Base-by-base conservation (phyloP, 2,888 invertebrate species). In the Erannis defoliaria region DNA sequence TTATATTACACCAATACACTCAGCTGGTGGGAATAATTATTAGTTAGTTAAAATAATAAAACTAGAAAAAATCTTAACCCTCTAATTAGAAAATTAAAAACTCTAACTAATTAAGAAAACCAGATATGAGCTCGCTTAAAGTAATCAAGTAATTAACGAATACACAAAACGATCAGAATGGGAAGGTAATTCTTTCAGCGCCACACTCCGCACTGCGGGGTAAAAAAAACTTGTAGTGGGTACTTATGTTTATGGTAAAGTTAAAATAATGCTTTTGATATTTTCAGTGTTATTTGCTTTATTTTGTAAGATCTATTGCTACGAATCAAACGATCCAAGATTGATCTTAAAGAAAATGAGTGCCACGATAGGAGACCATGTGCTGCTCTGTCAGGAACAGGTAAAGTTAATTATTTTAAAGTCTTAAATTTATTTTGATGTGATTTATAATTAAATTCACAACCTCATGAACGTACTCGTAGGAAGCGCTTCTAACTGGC, bases 251-350 rank as follows among this genome's bases (percentile, higher is more conserved):
- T n/a, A n/a, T n/a, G n/a, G n/a, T n/a, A n/a, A n/a, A n/a, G n/a
- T n/a, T n/a, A n/a, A 10, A 37, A 38, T 18, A 18, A 51, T 56
- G 49, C 16, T 40, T 55, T 40, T 40, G 5, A 56, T 40, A 16
- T 8, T 1, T 12, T 1, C 48, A 18, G 14, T 48, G 12, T 3
- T 40, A 1, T 31, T 48, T 38, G 12, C 10, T 21, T 18, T 57
- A 35, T 5, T 43, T 14, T 16, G 5, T 21, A 35, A 42, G 19
- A 9, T 31, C 14, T 42, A n/a, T 0, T 12, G n/a, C 14, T 31
- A 14, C 31, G 19, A 18, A 4, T 18, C n/a, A n/a, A n/a, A 14
- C 5, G 35, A 59, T n/a, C 33, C 46, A 0, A 40, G n/a, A 1
- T 4, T 18, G 23, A 26, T 59, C 1, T 6, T 59, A 12, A 40